Conservation (phyloP, 2,113 vertebrate species). For the Trogon surrucura region DNA sequence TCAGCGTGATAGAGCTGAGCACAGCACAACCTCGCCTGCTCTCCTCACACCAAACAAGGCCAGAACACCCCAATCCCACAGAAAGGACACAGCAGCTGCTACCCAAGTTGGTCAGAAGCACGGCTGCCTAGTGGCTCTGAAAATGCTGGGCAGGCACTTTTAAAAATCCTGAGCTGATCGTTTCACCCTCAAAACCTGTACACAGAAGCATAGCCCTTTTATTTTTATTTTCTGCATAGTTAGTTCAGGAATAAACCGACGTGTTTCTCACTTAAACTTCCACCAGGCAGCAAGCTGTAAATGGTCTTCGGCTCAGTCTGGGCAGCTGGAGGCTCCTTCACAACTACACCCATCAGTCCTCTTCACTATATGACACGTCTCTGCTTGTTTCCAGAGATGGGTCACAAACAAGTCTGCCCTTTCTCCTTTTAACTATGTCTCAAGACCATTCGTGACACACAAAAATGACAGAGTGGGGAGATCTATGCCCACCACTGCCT, state of each 20-base stretch:
- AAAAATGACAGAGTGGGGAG: neutral
- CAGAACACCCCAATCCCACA: neutral
- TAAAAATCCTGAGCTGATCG: neutral
- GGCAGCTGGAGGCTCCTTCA: neutral
- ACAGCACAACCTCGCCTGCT: neutral
- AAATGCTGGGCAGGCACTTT: neutral
- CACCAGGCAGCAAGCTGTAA: accelerated
- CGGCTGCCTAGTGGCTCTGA: too few relatives aligned
- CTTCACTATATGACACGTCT: accelerated
- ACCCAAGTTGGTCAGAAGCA: neutral
- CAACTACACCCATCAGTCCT: neutral
- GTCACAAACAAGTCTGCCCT: neutral
- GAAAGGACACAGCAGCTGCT: neutral
- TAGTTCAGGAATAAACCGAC: neutral
- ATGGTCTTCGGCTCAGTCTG: neutral
- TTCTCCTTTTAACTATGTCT: neutral
- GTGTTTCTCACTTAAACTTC: neutral
- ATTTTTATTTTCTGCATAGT: neutral
- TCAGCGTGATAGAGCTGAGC: neutral
- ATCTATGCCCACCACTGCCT: neutral
- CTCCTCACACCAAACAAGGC: neutral
- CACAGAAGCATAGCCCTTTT: neutral
- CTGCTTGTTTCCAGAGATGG: neutral
- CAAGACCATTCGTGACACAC: neutral
- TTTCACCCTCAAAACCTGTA: neutral